Conservation (phyloP, 2,113 vertebrate species). For the Rostratula benghalensis region DNA sequence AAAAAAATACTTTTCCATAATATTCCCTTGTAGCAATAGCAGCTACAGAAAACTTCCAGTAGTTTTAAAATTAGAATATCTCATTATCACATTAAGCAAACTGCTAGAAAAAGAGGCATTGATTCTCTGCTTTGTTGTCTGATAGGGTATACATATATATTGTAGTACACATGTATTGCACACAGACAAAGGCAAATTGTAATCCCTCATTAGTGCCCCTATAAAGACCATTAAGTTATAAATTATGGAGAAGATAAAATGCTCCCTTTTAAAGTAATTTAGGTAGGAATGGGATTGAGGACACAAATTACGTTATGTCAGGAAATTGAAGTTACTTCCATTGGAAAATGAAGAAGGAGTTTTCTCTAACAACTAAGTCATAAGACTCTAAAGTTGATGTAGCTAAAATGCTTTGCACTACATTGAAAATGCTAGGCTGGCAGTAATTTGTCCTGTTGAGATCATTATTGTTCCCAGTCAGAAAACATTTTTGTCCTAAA, state of each 20-base stretch:
- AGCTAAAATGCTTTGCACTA: not conserved
- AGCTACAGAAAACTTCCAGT: not conserved
- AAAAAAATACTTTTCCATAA: not conserved
- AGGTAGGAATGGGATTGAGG: not conserved
- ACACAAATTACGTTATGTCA: not conserved
- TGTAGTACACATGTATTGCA: not conserved
- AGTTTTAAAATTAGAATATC: not conserved
- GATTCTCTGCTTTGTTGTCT: not conserved
- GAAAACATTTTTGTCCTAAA: slow-evolving; percentile 35
- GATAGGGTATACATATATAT: not conserved
- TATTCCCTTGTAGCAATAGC: not conserved
- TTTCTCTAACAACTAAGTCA: not conserved
- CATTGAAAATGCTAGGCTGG: not conserved
- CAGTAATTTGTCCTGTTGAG: slow-evolving; percentile 17
- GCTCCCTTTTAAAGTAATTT: not conserved
- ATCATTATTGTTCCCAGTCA: slow-evolving; percentile 27
- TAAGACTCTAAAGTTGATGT: not conserved
- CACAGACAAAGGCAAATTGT: not conserved
- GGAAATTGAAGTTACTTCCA: not conserved
- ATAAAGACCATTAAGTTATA: not conserved
- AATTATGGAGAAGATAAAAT: not conserved
- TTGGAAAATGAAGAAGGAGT: not conserved
- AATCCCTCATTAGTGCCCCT: not conserved
- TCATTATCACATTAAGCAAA: not conserved
- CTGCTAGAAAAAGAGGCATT: not conserved